Evolutionary conservation across 53 echinoderm and acorn worm species (phyloP).

Genomic region (Actinopyga echinites): DNA sequence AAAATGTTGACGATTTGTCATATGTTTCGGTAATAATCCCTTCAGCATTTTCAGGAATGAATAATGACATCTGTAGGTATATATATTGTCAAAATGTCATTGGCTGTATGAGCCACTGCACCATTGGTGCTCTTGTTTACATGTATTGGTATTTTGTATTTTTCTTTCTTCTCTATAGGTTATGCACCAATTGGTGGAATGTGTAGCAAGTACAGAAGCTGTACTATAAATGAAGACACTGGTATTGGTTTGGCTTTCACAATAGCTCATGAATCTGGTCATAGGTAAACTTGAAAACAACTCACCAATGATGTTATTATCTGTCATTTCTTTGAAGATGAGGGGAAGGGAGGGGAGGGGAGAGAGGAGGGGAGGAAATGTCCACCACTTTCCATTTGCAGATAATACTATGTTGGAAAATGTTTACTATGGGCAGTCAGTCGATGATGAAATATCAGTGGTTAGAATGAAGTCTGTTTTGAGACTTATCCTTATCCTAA

Average conservation of each 20-base stretch:
- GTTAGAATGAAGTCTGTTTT: too few relatives aligned
- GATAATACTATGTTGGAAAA: neutral
- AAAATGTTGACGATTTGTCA: too few relatives aligned
- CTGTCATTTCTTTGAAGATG: neutral
- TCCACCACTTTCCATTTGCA: neutral
- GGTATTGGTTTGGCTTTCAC: slow-evolving; percentile 95
- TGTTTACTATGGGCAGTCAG: neutral
- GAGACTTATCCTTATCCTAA: too few relatives aligned
- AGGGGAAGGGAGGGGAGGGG: neutral
- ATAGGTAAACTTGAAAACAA: slow-evolving; percentile 62
- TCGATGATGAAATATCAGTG: too few relatives aligned
- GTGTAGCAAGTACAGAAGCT: slow-evolving; percentile 98
- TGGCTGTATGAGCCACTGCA: too few relatives aligned
- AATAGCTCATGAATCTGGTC: slow-evolving; percentile 94
- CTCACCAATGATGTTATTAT: neutral
- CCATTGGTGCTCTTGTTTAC: too few relatives aligned
- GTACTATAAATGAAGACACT: slow-evolving; percentile 99
- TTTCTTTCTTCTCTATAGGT: slow-evolving; percentile 34
- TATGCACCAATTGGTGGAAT: slow-evolving; percentile 99
- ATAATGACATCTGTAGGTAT: too few relatives aligned
- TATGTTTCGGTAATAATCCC: too few relatives aligned
- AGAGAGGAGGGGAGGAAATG: too few relatives aligned
- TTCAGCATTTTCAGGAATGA: too few relatives aligned
- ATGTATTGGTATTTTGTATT: too few relatives aligned
- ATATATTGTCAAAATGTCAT: too few relatives aligned